Percentiles rank a stretch among this genome's conserved stretches.
These are phyloP conservation scores for Archocentrus centrarchus DNA, from an alignment of 2,113 vertebrate genomes.

Conservation along the genomic window DNA sequence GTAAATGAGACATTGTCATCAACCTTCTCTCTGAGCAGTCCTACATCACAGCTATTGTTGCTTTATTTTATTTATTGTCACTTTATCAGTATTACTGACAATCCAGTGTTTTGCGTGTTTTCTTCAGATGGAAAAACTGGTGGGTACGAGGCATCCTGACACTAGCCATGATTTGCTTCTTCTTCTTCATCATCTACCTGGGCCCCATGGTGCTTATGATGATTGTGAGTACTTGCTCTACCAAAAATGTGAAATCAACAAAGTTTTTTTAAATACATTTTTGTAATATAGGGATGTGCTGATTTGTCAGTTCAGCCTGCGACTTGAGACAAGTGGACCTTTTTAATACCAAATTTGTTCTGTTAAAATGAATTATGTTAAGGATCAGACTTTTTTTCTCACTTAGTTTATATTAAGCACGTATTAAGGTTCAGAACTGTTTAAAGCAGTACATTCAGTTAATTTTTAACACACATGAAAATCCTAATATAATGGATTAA, in stretches of 20 bases:
- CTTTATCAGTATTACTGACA: background rate
- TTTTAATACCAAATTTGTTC: background rate
- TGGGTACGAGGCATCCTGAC: constrained; percentile 98
- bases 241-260: no score
- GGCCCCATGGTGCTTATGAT: constrained; percentile 98
- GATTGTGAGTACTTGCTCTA: constrained; percentile 85
- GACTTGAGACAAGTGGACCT: background rate
- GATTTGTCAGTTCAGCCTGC: background rate
- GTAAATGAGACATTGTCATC: no score
- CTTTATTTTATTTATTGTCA: background rate
- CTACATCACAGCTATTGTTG: no score
- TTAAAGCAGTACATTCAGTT: background rate
- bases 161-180: constrained; percentile 97
- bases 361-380: background rate
- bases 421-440: background rate
- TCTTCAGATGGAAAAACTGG: constrained; percentile 97
- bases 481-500: background rate
- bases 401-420: background rate
- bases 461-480: background rate
- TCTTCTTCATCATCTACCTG: constrained; percentile 99
- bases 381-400: background rate
- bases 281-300: no score
- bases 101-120: background rate
- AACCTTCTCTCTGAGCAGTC: no score
- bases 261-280: no score